phyloP scores from a whole-genome alignment of 2,113 vertebrate species.

The Gymnogyps californianus region DNA sequence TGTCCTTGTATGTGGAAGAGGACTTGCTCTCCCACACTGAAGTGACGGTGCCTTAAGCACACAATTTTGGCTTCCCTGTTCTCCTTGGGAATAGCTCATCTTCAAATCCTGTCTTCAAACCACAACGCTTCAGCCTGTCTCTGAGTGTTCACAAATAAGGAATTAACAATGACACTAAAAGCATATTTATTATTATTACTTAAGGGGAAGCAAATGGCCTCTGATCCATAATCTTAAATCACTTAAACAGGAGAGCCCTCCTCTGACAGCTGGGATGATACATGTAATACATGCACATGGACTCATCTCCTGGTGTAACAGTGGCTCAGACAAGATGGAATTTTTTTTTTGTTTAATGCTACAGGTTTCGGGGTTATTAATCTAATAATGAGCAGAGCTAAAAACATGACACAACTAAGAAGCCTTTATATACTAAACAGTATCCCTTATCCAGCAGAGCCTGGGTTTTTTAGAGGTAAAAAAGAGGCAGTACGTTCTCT shows the following conservation, averaged over 20 bases:
- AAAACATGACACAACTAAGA: neutral
- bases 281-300: neutral
- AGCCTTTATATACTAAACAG: neutral
- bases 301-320: neutral
- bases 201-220: constrained; percentile 30
- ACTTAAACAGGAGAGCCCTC: constrained; percentile 3
- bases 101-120: neutral
- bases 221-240: constrained; percentile 51
- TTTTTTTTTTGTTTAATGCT: neutral
- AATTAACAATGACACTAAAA: constrained; percentile 45
- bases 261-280: constrained; percentile 16
- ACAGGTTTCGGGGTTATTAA: neutral
- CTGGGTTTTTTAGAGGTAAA: neutral
- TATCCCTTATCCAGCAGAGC: neutral
- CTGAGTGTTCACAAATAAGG: constrained; percentile 24
- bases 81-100: neutral
- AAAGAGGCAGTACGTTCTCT: neutral
- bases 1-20: neutral
- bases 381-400: neutral
- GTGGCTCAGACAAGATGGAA: neutral
- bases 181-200: constrained; percentile 54
- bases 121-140: neutral
- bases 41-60: neutral
- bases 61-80: neutral
- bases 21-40: neutral